Evolutionary conservation across 2,888 invertebrate species (phyloP).

Genomic region (Epirrhoe tristata): DNA sequence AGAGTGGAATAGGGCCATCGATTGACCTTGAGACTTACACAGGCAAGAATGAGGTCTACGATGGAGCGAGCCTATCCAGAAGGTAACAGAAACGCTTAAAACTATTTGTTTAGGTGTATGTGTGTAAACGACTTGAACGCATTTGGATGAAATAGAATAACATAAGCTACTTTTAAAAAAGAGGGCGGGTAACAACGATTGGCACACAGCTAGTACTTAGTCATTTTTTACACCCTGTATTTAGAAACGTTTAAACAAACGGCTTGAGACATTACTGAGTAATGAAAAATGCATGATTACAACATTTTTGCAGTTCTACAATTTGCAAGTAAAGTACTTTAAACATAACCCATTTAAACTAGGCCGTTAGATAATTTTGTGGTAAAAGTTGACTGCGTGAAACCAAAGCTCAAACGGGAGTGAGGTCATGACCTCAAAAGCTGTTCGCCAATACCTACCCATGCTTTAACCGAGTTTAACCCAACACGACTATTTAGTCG

Average conservation of each 20-base stretch:
- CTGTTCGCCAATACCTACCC: not conserved
- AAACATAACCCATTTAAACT: not conserved
- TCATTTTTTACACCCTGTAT: slow-evolving; percentile 1
- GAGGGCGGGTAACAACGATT: too few relatives aligned
- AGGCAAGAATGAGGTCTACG: too few relatives aligned
- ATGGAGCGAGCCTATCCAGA: too few relatives aligned
- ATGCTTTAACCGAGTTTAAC: too few relatives aligned
- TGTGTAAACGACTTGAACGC: too few relatives aligned
- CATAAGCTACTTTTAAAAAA: too few relatives aligned
- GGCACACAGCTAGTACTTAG: not conserved
- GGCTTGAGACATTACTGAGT: slow-evolving; percentile 16
- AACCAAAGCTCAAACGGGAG: not conserved
- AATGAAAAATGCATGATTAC: not conserved
- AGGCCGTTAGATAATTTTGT: not conserved
- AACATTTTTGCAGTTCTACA: not conserved
- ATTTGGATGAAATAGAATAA: too few relatives aligned
- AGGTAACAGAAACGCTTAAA: too few relatives aligned
- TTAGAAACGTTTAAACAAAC: slow-evolving; percentile 21
- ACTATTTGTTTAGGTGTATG: too few relatives aligned
- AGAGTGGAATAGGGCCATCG: too few relatives aligned
- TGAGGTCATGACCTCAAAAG: not conserved
- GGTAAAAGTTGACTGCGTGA: not conserved
- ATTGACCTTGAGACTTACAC: too few relatives aligned
- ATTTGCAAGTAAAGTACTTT: not conserved
- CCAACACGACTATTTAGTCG: too few relatives aligned